phyloP scores from a whole-genome alignment of 1,140 invertebrate genomes.

The Drosophila sp. region DNA sequence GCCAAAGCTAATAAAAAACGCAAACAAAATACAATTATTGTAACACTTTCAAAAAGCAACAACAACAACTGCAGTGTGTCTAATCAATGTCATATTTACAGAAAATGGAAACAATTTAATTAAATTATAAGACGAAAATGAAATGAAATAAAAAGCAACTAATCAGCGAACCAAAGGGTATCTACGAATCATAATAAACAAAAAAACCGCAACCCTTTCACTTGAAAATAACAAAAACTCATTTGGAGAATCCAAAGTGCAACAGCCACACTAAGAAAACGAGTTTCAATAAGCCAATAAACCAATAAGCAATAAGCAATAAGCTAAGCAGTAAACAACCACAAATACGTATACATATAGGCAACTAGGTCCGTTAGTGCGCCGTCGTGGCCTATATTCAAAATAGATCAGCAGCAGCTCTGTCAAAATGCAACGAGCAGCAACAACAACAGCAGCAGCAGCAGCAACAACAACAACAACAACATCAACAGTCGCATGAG shows the following conservation, averaged over 20 bases:
- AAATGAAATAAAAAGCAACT: conserved; percentile 22
- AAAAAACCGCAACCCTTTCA: conserved; percentile 71
- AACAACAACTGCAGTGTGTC: conserved; percentile 22
- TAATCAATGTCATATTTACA: conserved; percentile 35
- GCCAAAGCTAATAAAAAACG: conserved; percentile 12
- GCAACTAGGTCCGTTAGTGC: conserved; percentile 73
- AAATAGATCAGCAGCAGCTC: conserved; percentile 69
- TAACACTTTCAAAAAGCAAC: conserved; percentile 54
- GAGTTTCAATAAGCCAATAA: conserved; percentile 53
- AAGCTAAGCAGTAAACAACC: conserved; percentile 57
- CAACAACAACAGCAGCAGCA: conserved; percentile 40
- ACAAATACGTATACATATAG: conserved; percentile 21
- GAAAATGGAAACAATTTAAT: conserved; percentile 19
- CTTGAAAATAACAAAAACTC: conserved; percentile 52
- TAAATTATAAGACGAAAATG: conserved; percentile 5
- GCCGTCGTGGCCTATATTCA: conserved; percentile 76
- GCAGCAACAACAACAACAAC: conserved; percentile 21
- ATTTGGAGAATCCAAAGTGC: conserved; percentile 62
- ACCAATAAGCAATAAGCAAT: conserved; percentile 57
- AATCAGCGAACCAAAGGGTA: conserved; percentile 14
- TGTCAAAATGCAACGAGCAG: conserved; percentile 46
- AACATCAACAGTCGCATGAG: conserved; percentile 26
- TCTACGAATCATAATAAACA: conserved; percentile 13
- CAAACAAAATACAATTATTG: conserved; percentile 16
- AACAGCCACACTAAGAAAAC: conserved; percentile 33